phyloP scores from a whole-genome alignment of 2,113 vertebrate genomes.

The Aptenodytes patagonicus region DNA sequence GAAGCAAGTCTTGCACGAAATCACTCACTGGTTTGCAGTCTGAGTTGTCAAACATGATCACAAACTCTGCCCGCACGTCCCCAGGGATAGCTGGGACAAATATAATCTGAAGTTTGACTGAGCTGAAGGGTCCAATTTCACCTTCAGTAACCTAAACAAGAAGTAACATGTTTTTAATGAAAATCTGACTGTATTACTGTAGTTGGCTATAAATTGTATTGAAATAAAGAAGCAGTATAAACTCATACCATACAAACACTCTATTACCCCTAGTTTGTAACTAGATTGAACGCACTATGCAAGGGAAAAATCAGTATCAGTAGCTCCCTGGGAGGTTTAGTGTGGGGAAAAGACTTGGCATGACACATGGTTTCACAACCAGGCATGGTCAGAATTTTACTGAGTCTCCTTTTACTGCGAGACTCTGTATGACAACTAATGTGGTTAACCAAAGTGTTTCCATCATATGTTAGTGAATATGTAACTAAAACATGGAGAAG shows the following conservation, averaged over 20 bases:
- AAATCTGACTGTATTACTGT: neutral
- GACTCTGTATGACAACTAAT: neutral
- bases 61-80: conserved; percentile 69
- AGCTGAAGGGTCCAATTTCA: conserved; percentile 82
- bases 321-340: neutral
- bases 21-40: conserved; percentile 79
- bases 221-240: neutral
- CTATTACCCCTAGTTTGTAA: neutral
- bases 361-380: neutral
- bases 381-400: neutral
- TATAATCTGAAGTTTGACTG: conserved; percentile 78
- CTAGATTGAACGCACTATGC: neutral
- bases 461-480: neutral
- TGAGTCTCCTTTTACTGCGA: neutral
- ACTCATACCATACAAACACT: neutral
- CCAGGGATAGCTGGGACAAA: conserved; percentile 86
- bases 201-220: neutral
- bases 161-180: neutral
- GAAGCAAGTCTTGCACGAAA: neutral
- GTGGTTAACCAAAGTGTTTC: neutral
- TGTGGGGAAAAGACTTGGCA: neutral
- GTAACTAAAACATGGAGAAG: neutral
- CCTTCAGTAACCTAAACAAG: conserved; percentile 76
- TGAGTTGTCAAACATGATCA: conserved; percentile 78
- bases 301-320: neutral